Evolutionary conservation across 2,113 vertebrate species (phyloP).

Genomic region (Columba janthina): DNA sequence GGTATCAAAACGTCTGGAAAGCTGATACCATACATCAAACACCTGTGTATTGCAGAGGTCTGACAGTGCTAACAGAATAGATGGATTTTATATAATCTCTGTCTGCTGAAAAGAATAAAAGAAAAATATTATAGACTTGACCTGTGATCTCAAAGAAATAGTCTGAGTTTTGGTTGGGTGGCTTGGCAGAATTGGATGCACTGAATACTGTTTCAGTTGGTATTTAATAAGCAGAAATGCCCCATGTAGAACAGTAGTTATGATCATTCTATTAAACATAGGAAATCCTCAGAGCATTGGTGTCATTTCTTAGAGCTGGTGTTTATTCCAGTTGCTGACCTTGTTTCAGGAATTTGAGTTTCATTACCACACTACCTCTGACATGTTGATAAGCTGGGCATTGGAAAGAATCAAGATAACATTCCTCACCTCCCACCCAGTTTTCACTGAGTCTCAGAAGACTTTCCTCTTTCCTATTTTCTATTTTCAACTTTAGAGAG

Average conservation of each 20-base stretch:
- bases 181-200: not conserved
- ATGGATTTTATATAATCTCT: conserved; percentile 54
- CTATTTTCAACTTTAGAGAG: not conserved
- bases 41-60: conserved; percentile 15
- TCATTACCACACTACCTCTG: not conserved
- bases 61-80: conserved; percentile 27
- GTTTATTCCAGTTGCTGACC: not conserved
- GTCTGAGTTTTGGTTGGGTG: conserved; percentile 7
- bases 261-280: not conserved
- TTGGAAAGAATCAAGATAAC: not conserved
- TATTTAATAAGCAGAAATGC: not conserved
- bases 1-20: conserved; percentile 29
- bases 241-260: not conserved
- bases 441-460: not conserved
- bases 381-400: not conserved
- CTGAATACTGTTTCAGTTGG: not conserved
- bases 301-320: not conserved
- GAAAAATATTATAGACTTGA: conserved; percentile 44
- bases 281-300: not conserved
- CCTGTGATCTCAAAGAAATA: conserved; percentile 41
- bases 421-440: not conserved
- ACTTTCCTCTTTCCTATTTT: not conserved
- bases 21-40: conserved; percentile 38
- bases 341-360: not conserved
- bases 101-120: conserved; percentile 51